phyloP scores from a whole-genome alignment of 2,797 vertebrate genomes.

The Enteromius afrohamiltoni region DNA sequence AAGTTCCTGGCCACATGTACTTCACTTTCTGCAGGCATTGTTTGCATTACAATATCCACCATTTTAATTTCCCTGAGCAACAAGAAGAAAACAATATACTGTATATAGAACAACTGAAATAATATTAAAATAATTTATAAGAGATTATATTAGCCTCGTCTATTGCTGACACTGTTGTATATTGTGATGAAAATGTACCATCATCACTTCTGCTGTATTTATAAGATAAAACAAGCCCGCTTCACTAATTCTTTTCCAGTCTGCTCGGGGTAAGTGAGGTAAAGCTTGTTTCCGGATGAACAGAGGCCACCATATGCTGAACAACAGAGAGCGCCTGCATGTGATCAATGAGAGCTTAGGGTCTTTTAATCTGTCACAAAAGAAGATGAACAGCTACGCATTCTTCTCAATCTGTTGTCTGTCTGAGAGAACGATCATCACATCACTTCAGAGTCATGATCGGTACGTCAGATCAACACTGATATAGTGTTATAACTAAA shows the following conservation, averaged over 20 bases:
- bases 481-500: neutral
- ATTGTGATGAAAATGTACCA: neutral
- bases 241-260: neutral
- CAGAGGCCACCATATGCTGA: slow-evolving; percentile 24
- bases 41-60: slow-evolving; percentile 81
- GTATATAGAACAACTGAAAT: neutral
- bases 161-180: neutral
- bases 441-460: neutral
- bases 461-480: neutral
- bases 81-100: slow-evolving; percentile 56
- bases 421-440: slow-evolving; percentile 10
- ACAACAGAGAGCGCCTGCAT: neutral
- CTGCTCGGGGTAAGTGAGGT: neutral
- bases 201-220: neutral
- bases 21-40: slow-evolving; percentile 84
- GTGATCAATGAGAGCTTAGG: slow-evolving; percentile 32
- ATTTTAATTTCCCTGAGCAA: slow-evolving; percentile 79
- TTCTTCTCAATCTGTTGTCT: slow-evolving; percentile 33
- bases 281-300: slow-evolving; percentile 2
- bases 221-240: neutral
- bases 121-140: neutral
- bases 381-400: neutral
- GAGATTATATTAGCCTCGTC: neutral
- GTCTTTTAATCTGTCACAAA: slow-evolving; percentile 23
- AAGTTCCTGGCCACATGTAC: slow-evolving; percentile 85